phyloP scores from a whole-genome alignment of 2,888 invertebrate genomes.

The Drosophila sordidapex region DNA sequence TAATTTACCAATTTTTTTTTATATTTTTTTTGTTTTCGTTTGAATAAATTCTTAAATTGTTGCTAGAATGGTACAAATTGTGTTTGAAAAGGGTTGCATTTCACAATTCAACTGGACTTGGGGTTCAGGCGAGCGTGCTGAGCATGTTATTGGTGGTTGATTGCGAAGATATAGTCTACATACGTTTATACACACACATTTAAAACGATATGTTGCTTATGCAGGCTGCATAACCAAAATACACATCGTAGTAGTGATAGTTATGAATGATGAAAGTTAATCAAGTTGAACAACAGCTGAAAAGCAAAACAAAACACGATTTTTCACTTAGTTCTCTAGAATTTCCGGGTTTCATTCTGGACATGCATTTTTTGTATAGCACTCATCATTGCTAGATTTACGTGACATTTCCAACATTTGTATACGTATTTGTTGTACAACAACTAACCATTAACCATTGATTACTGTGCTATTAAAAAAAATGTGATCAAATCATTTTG shows the following conservation, averaged over 20 bases:
- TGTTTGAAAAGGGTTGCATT: slow-evolving; percentile 44
- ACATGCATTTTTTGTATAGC: not conserved
- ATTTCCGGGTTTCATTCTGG: slow-evolving; percentile 11
- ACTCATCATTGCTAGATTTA: slow-evolving; percentile 4
- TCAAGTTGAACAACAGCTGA: slow-evolving; percentile 8
- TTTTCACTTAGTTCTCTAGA: slow-evolving; percentile 20
- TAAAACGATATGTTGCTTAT: not conserved
- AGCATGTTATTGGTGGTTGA: slow-evolving; percentile 34
- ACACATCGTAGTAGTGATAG: not conserved
- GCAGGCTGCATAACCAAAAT: slow-evolving; percentile 4
- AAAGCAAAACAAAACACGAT: slow-evolving; percentile 27
- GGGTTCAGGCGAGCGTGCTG: slow-evolving; percentile 22
- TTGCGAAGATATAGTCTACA: slow-evolving; percentile 34
- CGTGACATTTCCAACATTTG: slow-evolving; percentile 28
- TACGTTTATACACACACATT: not conserved
- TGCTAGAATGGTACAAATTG: slow-evolving; percentile 28
- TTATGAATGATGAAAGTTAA: slow-evolving; percentile 2
- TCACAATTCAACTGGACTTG: not conserved
- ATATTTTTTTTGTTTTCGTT: slow-evolving; percentile 14
- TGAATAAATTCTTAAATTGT: slow-evolving; percentile 38
- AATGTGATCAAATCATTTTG: not conserved
- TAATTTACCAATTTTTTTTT: slow-evolving; percentile 19
- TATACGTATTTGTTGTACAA: not conserved
- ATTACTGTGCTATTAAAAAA: not conserved
- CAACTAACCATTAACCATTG: not conserved